These are phyloP conservation scores for Myiagra hebetior DNA, from an alignment of 2,113 vertebrate genomes.

Conservation along the genomic window DNA sequence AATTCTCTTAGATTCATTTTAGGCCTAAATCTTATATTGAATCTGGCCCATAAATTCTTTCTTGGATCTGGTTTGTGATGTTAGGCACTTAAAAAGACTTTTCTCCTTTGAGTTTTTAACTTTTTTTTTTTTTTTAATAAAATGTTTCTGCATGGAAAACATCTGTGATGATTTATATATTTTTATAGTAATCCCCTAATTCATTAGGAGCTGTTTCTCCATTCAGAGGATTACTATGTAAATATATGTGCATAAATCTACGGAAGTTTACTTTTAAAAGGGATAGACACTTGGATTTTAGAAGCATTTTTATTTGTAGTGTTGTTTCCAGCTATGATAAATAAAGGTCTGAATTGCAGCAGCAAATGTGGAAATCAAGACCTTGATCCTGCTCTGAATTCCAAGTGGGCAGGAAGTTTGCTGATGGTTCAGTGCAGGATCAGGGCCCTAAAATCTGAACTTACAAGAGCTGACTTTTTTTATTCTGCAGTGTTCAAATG, in stretches of 20 bases:
- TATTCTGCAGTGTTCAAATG: conserved; percentile 38
- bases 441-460: conserved; percentile 26
- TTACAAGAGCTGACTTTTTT: background rate
- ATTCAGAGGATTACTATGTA: conserved; percentile 41
- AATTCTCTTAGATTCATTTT: background rate
- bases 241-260: conserved; percentile 50
- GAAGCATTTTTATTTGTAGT: conserved; percentile 28
- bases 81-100: background rate
- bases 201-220: background rate
- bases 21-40: background rate
- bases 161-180: conserved; percentile 30
- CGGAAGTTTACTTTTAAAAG: conserved; percentile 43
- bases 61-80: background rate
- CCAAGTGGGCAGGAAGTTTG: conserved; percentile 10
- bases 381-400: background rate
- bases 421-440: background rate
- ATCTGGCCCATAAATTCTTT: background rate
- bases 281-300: background rate
- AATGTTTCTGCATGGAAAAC: background rate
- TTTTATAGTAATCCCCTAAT: conserved; percentile 32
- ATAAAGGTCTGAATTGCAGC: conserved; percentile 31
- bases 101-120: background rate
- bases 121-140: background rate
- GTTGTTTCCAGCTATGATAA: conserved; percentile 38
- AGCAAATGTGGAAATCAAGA: background rate